phyloP scores from a whole-genome alignment of 2,113 vertebrate species.

The Clinocottus analis region DNA sequence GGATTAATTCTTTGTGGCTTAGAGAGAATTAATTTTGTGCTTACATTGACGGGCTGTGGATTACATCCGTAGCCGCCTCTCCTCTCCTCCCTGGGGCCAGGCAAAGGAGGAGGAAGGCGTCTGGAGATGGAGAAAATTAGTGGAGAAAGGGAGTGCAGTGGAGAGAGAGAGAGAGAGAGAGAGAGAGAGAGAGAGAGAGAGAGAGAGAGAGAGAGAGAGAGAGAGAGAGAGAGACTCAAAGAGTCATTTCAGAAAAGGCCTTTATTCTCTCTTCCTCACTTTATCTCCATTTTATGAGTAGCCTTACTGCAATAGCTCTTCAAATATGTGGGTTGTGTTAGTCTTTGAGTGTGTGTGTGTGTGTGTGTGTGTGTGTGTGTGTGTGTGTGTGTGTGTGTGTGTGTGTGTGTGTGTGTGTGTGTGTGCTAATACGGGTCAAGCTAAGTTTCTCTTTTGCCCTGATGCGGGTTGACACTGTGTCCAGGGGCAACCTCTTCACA shows the following conservation, averaged over 20 bases:
- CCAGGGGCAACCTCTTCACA: constrained; percentile 73
- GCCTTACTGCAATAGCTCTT: constrained; percentile 52
- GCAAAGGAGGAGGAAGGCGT: constrained; percentile 69
- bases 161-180: constrained; percentile 31
- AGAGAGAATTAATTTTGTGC: constrained; percentile 87
- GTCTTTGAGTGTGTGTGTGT: constrained; percentile 29
- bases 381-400: constrained; percentile 3
- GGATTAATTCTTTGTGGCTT: constrained; percentile 88
- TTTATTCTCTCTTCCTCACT: constrained; percentile 63
- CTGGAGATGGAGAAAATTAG: constrained; percentile 73
- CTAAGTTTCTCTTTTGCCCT: constrained; percentile 64
- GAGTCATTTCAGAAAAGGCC: constrained; percentile 72
- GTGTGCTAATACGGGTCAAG: constrained; percentile 35
- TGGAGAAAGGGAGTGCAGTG: constrained; percentile 28
- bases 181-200: constrained; percentile 34
- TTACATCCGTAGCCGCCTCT: constrained; percentile 84
- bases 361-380: constrained; percentile 10
- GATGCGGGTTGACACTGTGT: constrained; percentile 74
- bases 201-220: constrained; percentile 27
- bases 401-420: background rate
- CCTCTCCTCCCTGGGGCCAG: constrained; percentile 67
- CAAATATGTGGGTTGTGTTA: constrained; percentile 54
- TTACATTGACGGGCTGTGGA: constrained; percentile 83
- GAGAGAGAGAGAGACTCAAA: constrained; percentile 49
- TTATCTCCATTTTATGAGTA: constrained; percentile 66